Evolutionary conservation across 2,888 invertebrate species (phyloP).

Genomic region (Sycophila texana): DNA sequence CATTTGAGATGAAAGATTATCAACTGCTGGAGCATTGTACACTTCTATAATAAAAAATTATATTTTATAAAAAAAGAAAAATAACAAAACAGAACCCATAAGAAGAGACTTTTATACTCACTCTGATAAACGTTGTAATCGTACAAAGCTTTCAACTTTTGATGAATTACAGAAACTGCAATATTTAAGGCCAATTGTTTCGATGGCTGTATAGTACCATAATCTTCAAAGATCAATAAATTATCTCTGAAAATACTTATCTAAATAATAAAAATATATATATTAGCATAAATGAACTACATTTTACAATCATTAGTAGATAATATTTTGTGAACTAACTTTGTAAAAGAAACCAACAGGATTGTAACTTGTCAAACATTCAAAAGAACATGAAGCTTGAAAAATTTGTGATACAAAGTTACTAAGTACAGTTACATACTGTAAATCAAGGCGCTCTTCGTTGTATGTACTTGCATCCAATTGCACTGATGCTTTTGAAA

Average conservation of each 20-base stretch:
- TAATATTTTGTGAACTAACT: constrained; percentile 59
- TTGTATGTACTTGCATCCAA: constrained; percentile 2
- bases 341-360: constrained; percentile 62
- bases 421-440: constrained; percentile 60
- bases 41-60: constrained; percentile 24
- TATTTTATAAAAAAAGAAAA: constrained; percentile 2
- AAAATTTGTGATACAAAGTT: constrained; percentile 62
- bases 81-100: neutral
- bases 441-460: constrained; percentile 19
- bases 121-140: constrained; percentile 37
- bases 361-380: constrained; percentile 58
- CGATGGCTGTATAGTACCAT: constrained; percentile 61
- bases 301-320: constrained; percentile 2
- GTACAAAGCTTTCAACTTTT: constrained; percentile 54
- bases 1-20: constrained; percentile 44
- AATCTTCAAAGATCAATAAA: constrained; percentile 60
- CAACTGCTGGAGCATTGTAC: constrained; percentile 18
- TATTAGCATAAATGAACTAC: constrained; percentile 23
- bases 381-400: constrained; percentile 64
- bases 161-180: constrained; percentile 62
- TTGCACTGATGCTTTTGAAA: constrained; percentile 40
- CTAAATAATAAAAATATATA: constrained; percentile 58
- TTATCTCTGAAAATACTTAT: constrained; percentile 61
- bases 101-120: constrained; percentile 20
- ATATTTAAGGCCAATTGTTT: constrained; percentile 62